Conservation (phyloP, 2,888 invertebrate genomes). For the Ashinkailepas kermadecensis region DNA sequence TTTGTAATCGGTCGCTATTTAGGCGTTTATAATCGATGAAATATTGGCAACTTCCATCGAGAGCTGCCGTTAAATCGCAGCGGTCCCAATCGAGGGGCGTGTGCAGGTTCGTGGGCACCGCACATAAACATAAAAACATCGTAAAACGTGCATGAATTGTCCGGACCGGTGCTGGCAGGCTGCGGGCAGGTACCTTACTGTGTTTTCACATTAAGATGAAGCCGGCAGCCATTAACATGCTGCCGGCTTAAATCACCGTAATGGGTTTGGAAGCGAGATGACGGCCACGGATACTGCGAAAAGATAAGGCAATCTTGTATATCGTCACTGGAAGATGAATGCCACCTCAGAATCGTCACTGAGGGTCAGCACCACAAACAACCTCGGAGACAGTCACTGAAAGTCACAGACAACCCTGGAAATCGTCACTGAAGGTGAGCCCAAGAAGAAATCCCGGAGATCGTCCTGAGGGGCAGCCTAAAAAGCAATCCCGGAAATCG, state of each 20-base stretch:
- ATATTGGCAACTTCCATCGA: neutral
- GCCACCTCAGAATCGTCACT: neutral
- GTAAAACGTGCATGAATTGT: conserved; percentile 1
- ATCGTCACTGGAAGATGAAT: neutral
- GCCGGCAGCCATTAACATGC: neutral
- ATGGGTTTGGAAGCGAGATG: neutral
- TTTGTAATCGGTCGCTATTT: neutral
- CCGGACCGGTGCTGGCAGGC: neutral
- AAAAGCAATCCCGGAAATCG: too few relatives aligned
- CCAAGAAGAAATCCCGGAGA: too few relatives aligned
- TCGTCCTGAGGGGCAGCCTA: too few relatives aligned
- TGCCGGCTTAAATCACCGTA: neutral
- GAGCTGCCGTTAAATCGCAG: neutral
- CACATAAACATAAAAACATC: conserved; percentile 4
- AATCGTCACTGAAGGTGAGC: too few relatives aligned
- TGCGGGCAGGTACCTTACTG: neutral
- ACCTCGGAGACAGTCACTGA: too few relatives aligned
- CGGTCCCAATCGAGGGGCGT: neutral
- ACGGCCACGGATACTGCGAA: neutral
- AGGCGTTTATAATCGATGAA: neutral
- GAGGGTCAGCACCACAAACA: too few relatives aligned
- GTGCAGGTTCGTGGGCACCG: neutral
- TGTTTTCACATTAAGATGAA: neutral
- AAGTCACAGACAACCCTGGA: too few relatives aligned
- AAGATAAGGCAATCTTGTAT: neutral